These are phyloP conservation scores for Cheiracanthium punctorium DNA, from an alignment of 2,888 invertebrate species.

Conservation along the genomic window DNA sequence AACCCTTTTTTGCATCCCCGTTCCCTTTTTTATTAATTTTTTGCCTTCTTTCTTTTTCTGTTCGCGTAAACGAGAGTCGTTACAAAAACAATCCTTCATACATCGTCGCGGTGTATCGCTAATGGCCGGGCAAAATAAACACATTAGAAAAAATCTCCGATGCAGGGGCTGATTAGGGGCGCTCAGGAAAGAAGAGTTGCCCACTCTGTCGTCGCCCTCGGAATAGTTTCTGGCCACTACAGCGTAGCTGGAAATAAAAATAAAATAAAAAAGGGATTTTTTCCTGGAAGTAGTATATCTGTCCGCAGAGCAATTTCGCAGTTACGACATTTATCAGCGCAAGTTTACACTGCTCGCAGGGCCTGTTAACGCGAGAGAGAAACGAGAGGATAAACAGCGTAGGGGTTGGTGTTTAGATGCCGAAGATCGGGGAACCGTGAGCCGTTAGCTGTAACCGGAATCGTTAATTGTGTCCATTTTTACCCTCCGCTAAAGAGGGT, in stretches of 20 bases:
- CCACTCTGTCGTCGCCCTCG: conserved; percentile 9
- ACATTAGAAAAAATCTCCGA: conserved; percentile 23
- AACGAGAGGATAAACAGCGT: no score
- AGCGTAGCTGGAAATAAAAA: no score
- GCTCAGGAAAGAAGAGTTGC: conserved; percentile 4
- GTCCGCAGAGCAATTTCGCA: conserved; percentile 31
- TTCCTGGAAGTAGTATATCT: conserved; percentile 42
- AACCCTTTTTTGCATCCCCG: conserved; percentile 49
- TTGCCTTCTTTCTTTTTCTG: no score
- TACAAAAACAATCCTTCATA: conserved; percentile 32
- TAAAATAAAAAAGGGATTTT: no score
- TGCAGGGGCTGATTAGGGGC: not conserved
- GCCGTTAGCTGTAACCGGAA: no score
- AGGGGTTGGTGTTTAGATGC: no score
- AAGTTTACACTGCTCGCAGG: not conserved
- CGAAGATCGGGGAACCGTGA: no score
- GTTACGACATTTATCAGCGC: conserved; percentile 22
- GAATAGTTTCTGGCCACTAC: not conserved
- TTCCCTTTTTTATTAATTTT: no score
- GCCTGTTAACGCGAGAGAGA: conserved; percentile 21
- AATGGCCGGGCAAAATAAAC: conserved; percentile 54
- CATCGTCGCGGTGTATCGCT: conserved; percentile 35
- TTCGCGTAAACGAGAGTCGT: not conserved
- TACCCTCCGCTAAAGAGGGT: no score
- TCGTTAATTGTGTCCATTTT: no score